Evolutionary conservation across 2,888 invertebrate genomes (phyloP).

Genomic region (Pandemis heparana): DNA sequence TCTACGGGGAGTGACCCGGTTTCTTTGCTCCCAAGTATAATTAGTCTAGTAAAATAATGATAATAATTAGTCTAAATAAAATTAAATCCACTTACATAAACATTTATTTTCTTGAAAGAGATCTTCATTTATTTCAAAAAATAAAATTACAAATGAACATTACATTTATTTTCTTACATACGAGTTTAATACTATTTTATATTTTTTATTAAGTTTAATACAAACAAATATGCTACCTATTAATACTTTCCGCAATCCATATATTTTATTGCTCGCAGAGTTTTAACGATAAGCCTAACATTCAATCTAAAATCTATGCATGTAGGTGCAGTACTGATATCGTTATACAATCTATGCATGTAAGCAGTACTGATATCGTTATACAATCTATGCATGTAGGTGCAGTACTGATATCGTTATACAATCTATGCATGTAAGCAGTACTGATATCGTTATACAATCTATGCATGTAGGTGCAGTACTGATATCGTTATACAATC

Average conservation of each 20-base stretch:
- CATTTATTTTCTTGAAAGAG: background rate
- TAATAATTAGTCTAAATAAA: background rate
- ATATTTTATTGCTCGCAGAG: background rate
- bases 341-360: too few relatives aligned
- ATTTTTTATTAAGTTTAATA: background rate
- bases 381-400: background rate
- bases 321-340: background rate
- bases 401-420: background rate
- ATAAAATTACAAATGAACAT: too few relatives aligned
- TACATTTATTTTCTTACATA: background rate
- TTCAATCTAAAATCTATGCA: background rate
- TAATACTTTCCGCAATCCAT: background rate
- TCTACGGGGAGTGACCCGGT: too few relatives aligned
- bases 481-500: too few relatives aligned
- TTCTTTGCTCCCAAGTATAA: too few relatives aligned
- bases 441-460: too few relatives aligned
- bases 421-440: too few relatives aligned
- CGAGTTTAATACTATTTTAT: background rate
- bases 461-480: background rate
- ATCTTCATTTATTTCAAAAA: too few relatives aligned
- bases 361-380: too few relatives aligned
- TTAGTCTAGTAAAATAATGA: too few relatives aligned
- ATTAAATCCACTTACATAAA: background rate
- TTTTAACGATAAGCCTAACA: background rate
- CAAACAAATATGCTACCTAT: background rate